These are phyloP conservation scores for Sclerodermus sp. DNA, from an alignment of 2,888 invertebrate species.

Conservation along the genomic window DNA sequence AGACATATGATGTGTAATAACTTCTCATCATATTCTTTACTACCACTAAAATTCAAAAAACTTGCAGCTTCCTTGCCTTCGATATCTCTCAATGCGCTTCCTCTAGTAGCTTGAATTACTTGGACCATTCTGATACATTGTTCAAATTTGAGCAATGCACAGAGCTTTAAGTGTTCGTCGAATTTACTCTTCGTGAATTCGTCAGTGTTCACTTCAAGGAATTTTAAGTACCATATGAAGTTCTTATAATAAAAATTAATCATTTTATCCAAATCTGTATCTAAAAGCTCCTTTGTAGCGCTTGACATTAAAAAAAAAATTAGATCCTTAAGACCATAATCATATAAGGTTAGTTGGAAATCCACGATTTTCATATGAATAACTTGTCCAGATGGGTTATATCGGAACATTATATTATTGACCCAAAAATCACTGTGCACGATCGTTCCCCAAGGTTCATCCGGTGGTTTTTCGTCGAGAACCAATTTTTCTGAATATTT, in stretches of 20 bases:
- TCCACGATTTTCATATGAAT: constrained; percentile 53
- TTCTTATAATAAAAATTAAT: constrained; percentile 44
- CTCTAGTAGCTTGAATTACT: constrained; percentile 49
- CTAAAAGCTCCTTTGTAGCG: constrained; percentile 37
- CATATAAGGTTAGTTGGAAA: constrained; percentile 45
- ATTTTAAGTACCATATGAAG: constrained; percentile 38
- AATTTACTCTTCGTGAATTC: constrained; percentile 34
- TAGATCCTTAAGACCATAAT: constrained; percentile 48
- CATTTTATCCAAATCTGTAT: constrained; percentile 42
- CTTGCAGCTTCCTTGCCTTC: background rate
- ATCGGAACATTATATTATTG: constrained; percentile 54
- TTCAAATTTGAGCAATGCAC: constrained; percentile 39
- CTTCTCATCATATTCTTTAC: constrained; percentile 41
- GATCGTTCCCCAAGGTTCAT: constrained; percentile 48
- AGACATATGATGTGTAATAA: constrained; percentile 39
- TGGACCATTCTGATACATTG: constrained; percentile 53
- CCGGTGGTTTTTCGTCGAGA: background rate
- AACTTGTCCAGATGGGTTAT: constrained; percentile 32
- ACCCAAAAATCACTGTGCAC: constrained; percentile 55
- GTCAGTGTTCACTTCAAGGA: constrained; percentile 33
- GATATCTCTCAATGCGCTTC: constrained; percentile 7
- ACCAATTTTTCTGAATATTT: constrained; percentile 13
- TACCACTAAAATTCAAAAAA: constrained; percentile 34
- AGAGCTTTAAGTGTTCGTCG: constrained; percentile 34
- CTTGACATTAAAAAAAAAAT: constrained; percentile 53